Percentiles rank a stretch among this genome's conserved stretches.
Evolutionary conservation across 2,888 invertebrate genomes (phyloP).

Genomic region (Leucoptera coffeella): DNA sequence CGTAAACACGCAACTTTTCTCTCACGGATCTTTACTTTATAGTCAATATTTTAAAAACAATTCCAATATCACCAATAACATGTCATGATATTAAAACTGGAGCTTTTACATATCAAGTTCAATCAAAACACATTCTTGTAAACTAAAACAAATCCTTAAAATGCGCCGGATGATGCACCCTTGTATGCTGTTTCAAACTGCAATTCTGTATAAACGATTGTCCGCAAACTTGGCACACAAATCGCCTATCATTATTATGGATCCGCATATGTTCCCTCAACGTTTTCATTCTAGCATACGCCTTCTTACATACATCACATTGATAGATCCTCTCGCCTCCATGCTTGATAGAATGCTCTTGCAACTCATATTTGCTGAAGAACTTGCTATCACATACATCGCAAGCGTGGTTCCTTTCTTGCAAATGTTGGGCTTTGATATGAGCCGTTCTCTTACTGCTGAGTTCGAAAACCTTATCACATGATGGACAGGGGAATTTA

Average conservation of each 20-base stretch:
- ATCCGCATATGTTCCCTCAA: conserved; percentile 37
- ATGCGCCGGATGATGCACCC: conserved; percentile 35
- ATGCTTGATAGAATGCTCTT: conserved; percentile 47
- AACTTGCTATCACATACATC: conserved; percentile 47
- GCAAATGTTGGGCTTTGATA: conserved; percentile 31
- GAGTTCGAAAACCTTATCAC: conserved; percentile 27
- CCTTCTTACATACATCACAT: conserved; percentile 42
- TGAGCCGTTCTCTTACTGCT: conserved; percentile 34
- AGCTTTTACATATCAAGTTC: too few relatives aligned
- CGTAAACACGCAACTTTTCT: too few relatives aligned
- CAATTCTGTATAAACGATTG: conserved; percentile 32
- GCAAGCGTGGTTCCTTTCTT: conserved; percentile 33
- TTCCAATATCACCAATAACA: too few relatives aligned
- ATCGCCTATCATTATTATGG: conserved; percentile 31
- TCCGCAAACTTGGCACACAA: conserved; percentile 26
- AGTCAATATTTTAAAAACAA: too few relatives aligned
- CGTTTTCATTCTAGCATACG: conserved; percentile 38
- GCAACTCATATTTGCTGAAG: conserved; percentile 46
- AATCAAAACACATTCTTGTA: too few relatives aligned
- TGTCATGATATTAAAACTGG: too few relatives aligned
- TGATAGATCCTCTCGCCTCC: conserved; percentile 43
- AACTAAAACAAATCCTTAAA: too few relatives aligned
- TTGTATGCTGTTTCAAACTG: conserved; percentile 30
- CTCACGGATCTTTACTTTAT: too few relatives aligned
- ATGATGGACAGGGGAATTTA: conserved; percentile 31